Conservation (phyloP, 1,140 invertebrate species). For the Drosophila nannoptera region DNA sequence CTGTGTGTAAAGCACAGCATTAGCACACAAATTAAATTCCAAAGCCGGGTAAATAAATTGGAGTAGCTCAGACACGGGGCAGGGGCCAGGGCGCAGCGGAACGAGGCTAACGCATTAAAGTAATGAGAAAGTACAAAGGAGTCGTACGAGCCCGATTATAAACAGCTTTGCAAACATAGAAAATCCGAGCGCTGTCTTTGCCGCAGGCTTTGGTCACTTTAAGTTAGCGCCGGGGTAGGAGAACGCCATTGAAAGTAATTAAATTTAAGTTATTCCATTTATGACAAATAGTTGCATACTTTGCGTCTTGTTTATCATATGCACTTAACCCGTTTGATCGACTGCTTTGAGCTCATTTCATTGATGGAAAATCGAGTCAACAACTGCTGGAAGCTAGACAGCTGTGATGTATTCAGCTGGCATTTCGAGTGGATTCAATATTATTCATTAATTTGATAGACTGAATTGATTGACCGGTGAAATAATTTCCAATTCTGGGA, state of each 20-base stretch:
- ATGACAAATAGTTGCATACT: background rate
- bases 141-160: conserved; percentile 1
- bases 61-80: background rate
- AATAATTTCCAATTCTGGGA: too few relatives aligned
- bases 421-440: too few relatives aligned
- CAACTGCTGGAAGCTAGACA: too few relatives aligned
- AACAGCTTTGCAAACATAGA: background rate
- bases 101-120: conserved; percentile 5
- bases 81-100: background rate
- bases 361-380: too few relatives aligned
- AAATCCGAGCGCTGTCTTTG: background rate
- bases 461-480: too few relatives aligned
- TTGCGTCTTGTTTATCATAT: background rate
- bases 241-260: background rate
- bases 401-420: too few relatives aligned
- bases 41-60: conserved; percentile 18
- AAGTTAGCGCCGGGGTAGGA: background rate
- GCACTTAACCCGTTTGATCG: too few relatives aligned
- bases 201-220: background rate
- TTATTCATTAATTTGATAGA: too few relatives aligned
- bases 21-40: conserved; percentile 52
- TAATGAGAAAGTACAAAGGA: conserved; percentile 11
- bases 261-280: background rate
- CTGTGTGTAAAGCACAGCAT: conserved; percentile 20
- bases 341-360: too few relatives aligned